Evolutionary conservation across 2,113 vertebrate species (phyloP).

Genomic region (Noturus placidus): DNA sequence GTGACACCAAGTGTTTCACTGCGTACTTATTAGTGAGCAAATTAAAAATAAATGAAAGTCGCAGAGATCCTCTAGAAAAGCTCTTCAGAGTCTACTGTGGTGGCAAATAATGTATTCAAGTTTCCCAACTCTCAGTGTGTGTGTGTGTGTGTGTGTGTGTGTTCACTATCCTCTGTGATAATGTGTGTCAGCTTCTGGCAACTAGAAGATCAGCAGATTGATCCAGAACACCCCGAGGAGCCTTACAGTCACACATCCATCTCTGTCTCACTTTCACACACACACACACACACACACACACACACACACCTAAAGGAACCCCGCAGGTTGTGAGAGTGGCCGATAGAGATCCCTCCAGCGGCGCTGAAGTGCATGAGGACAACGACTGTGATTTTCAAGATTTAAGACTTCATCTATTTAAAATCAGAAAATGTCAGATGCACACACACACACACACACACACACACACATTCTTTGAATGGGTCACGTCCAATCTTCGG

Average conservation of each 20-base stretch:
- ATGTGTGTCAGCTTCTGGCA: slow-evolving; percentile 35
- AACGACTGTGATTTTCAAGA: slow-evolving; percentile 22
- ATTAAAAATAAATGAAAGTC: background rate
- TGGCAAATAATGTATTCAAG: background rate
- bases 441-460: background rate
- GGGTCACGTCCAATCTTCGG: background rate
- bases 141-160: background rate
- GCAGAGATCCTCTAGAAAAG: background rate
- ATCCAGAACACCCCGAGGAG: slow-evolving; percentile 28
- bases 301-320: slow-evolving; percentile 27
- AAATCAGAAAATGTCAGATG: slow-evolving; percentile 16
- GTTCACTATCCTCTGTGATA: slow-evolving; percentile 11
- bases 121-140: background rate
- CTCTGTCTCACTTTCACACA: slow-evolving; percentile 2
- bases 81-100: background rate
- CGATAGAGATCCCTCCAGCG: background rate
- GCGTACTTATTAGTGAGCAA: background rate
- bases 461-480: background rate
- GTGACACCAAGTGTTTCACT: background rate
- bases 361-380: background rate
- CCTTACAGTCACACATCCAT: slow-evolving; percentile 24
- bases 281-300: slow-evolving; percentile 16
- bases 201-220: slow-evolving; percentile 32
- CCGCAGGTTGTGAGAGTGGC: slow-evolving; percentile 15
- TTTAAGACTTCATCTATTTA: slow-evolving; percentile 16